These are phyloP conservation scores for Oegoconia quadripuncta DNA, from an alignment of 2,888 invertebrate species.

Conservation along the genomic window DNA sequence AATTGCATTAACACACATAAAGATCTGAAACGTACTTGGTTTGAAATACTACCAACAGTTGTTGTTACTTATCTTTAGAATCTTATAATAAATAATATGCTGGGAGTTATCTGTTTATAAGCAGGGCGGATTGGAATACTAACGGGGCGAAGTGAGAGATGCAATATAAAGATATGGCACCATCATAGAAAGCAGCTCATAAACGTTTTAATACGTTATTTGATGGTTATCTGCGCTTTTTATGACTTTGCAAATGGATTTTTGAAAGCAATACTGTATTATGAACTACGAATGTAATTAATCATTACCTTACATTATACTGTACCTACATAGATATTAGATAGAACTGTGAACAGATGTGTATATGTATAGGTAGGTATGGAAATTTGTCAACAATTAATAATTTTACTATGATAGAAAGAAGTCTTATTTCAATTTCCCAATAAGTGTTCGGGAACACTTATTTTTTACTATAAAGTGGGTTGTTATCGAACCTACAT, in stretches of 20 bases:
- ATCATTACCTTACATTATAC: constrained; percentile 45
- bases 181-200: constrained; percentile 56
- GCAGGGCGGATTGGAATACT: constrained; percentile 29
- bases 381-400: constrained; percentile 16
- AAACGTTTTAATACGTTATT: constrained; percentile 57
- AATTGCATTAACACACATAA: constrained; percentile 14
- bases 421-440: no score
- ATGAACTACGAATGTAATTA: constrained; percentile 44
- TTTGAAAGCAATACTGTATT: constrained; percentile 64
- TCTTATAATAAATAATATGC: constrained; percentile 29
- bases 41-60: no score
- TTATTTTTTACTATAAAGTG: background rate
- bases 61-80: constrained; percentile 19
- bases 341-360: no score
- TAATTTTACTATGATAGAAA: no score
- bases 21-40: no score
- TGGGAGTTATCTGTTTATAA: constrained; percentile 26
- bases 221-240: constrained; percentile 67
- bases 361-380: constrained; percentile 5
- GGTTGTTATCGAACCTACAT: background rate
- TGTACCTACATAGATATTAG: no score
- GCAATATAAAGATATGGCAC: constrained; percentile 60
- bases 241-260: constrained; percentile 67
- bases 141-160: constrained; percentile 54
- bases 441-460: background rate